Evolutionary conservation across 2,113 vertebrate genomes (phyloP).

Genomic region (Indicator indicator): DNA sequence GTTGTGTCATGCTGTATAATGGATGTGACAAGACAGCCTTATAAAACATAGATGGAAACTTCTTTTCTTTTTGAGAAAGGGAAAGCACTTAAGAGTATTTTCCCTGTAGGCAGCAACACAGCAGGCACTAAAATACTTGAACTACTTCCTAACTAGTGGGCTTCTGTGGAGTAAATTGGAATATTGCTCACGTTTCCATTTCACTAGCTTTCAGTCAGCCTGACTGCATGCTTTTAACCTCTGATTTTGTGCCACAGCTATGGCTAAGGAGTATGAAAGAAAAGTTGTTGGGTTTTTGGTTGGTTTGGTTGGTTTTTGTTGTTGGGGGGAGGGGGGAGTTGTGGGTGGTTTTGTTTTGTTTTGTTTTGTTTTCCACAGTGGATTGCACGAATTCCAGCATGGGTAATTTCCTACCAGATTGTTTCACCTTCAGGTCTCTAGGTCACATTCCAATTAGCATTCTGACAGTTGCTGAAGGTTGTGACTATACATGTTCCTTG

Average conservation of each 20-base stretch:
- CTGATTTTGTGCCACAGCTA: background rate
- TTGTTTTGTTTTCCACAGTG: background rate
- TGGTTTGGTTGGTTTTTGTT: background rate
- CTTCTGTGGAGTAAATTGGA: constrained; percentile 9
- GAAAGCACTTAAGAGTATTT: constrained; percentile 55
- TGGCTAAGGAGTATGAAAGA: background rate
- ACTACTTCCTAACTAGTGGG: constrained; percentile 23
- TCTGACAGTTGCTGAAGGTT: background rate
- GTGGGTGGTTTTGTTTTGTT: background rate
- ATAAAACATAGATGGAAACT: constrained; percentile 51
- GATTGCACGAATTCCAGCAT: rapidly evolving
- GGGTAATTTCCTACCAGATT: background rate
- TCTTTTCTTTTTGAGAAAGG: constrained; percentile 14
- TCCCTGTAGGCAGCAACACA: constrained; percentile 54
- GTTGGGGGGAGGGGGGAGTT: no score
- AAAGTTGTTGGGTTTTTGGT: background rate
- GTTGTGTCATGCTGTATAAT: background rate
- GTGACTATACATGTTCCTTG: background rate
- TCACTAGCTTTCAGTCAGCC: background rate
- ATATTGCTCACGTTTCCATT: background rate
- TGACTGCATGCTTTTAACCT: background rate
- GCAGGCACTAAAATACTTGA: constrained; percentile 23
- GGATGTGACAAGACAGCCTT: constrained; percentile 32
- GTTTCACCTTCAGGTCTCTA: background rate
- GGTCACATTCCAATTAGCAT: background rate